Evolutionary conservation across 2,113 vertebrate genomes (phyloP), one percentile per base, ranked within the genome.

Genomic region (Physeter macrocephalus): DNA sequence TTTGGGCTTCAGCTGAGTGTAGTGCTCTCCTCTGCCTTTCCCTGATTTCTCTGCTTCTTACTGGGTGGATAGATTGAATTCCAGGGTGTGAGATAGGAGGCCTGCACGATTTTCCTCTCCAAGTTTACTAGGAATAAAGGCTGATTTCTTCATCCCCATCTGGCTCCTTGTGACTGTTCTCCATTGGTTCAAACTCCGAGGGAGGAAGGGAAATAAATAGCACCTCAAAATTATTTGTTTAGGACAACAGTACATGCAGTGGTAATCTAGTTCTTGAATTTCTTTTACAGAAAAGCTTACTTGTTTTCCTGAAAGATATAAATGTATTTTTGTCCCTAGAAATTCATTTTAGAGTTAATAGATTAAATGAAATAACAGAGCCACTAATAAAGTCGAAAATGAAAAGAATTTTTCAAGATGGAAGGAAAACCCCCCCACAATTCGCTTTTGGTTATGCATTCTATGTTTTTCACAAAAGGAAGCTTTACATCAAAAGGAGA

Each of bases 261-360:
- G 2, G 18, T 62, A 54, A 66, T 13, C 27, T 36, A 77, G 29
- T 82, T 92, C 27, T 77, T 93, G 43, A 89, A 61, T 62, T 82
- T 88, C 49, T 88, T 82, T 96, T 83, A 34, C 36, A 91, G 62
- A 85, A 81, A 94, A 66, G 3, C 21, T 62, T 31, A 54, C 7
- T 57, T 21, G 46, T 80, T 93, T 90, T 82, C 20, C 49, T 71
- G 43, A 61, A 92, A 94, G 8, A 67, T 64, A 88, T 46, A 86
- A 94, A 89, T 74, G 71, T 94, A 62, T 29, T 72, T 41, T 72
- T 78, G 34, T 21, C 23, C 46, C 64, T 83, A 86, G 4, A 88
- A 93, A 69, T 64, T 93, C 39, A 85, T 85, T 72, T 78, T 92
- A 82, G 75, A 82, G 17, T 67, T 81, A 91, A 59, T 52, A 94